Conservation (phyloP, 1,140 invertebrate species). For the Teleopsis dalmanni region DNA sequence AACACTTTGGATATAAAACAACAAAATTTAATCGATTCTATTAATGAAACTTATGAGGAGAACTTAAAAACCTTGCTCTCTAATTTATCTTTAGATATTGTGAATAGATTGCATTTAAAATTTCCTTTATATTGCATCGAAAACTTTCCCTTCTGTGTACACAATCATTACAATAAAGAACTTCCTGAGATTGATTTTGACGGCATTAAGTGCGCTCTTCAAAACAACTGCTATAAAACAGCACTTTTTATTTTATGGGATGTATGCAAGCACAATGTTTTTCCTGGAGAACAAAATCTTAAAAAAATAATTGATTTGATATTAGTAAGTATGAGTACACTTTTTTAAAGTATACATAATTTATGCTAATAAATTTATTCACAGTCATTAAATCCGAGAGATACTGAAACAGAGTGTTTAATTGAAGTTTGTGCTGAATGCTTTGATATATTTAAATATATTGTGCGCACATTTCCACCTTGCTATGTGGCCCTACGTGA, state of each 20-base stretch:
- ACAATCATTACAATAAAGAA: constrained; percentile 11
- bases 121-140: constrained; percentile 10
- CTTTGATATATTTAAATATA: constrained; percentile 8
- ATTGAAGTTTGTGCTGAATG: constrained; percentile 9
- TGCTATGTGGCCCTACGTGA: constrained; percentile 12
- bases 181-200: constrained; percentile 7
- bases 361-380: no score
- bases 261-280: constrained; percentile 11
- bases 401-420: no score
- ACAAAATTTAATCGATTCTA: no score
- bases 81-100: constrained; percentile 13
- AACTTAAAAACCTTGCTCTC: constrained; percentile 8
- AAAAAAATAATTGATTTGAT: constrained; percentile 14
- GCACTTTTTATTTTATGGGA: constrained; percentile 5
- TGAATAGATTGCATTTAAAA: constrained; percentile 5
- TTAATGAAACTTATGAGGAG: not conserved
- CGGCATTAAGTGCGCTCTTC: constrained; percentile 3
- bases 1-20: no score
- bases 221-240: constrained; percentile 10
- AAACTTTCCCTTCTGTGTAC: constrained; percentile 9
- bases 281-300: constrained; percentile 14
- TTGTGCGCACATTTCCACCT: constrained; percentile 15
- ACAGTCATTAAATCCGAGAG: no score
- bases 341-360: no score
- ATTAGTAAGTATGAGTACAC: constrained; percentile 12